Base-by-base conservation (phyloP, 2,113 vertebrate species). In the Petromus typicus region DNA sequence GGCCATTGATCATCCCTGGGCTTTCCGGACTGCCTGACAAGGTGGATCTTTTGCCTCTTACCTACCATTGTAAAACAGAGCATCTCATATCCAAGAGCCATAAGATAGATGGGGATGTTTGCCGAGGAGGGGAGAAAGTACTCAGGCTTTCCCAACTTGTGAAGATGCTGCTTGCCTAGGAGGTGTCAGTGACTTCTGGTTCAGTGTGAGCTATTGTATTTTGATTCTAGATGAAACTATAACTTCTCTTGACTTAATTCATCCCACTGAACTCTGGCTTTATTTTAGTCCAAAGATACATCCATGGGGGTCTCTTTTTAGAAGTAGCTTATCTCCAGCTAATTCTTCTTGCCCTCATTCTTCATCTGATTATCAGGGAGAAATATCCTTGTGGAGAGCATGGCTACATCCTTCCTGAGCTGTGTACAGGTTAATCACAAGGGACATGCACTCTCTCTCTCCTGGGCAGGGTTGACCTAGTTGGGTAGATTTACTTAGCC, bases 41-140 rank as follows among this genome's bases (percentile, higher is more conserved):
- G 5, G 27, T 37, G 40, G 17, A 8, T 0, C 57, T 6, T 86
- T 81, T 12, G 54, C 18, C 56, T 85, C 14, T 91, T 1, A 61
- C 11, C 79, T 56, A 69, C 93, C 92, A 0, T 4, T 17, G 83
- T 93, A 91, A 94, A 98, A 93, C 95, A 97, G 95, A 96, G 96
- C 57, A 63, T 48, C 57, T 97, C 90, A 54, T 20, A 22, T 59
- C 27, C 71, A 88, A 12, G 51, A 81, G 25, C 16, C 13, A 27
- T 32, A 75, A 75, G 54, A 54, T 30, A 23, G 37, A 76, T 66
- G 48, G 7, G 23, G n/a, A 0, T 59, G 13, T 59, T 90, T 6
- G 1, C n/a, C n/a, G 69, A 84, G 32, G 61, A 51, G 37, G 48
- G 18, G 1, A 84, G 27, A 25, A 54, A 87, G 11, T 48, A 51